phyloP scores from a whole-genome alignment of 2,888 invertebrate species.

The Drosophila trichaetosa region DNA sequence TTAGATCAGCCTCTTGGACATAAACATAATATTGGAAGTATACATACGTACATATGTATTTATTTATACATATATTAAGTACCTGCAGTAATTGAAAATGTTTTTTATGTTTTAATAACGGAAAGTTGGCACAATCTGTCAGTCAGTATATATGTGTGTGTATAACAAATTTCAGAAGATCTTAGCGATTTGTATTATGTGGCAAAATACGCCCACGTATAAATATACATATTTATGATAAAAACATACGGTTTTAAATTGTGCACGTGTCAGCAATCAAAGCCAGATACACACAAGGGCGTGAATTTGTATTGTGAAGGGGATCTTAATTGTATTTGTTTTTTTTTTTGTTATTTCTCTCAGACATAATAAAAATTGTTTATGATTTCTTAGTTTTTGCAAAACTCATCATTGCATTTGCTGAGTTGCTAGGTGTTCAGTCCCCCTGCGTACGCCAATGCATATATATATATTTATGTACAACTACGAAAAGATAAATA shows the following conservation, averaged over 20 bases:
- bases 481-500: constrained; percentile 15
- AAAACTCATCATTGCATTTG: not conserved
- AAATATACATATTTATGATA: not conserved
- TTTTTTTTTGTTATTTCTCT: not conserved
- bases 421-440: not conserved
- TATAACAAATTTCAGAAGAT: not conserved
- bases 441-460: not conserved
- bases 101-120: not conserved
- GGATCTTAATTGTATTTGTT: not conserved
- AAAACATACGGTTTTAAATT: not conserved
- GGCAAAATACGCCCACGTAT: not conserved
- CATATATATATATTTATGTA: constrained; percentile 12
- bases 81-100: not conserved
- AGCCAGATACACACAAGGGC: not conserved
- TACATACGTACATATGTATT: not conserved
- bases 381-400: not conserved
- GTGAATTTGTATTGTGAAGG: not conserved
- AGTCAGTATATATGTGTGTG: not conserved
- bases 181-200: not conserved
- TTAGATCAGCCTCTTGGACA: not conserved
- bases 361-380: not conserved
- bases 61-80: not conserved
- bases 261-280: not conserved
- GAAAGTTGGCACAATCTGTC: not conserved
- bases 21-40: not conserved